Base-by-base conservation (phyloP, 2,888 invertebrate species). In the Phortica okadai region DNA sequence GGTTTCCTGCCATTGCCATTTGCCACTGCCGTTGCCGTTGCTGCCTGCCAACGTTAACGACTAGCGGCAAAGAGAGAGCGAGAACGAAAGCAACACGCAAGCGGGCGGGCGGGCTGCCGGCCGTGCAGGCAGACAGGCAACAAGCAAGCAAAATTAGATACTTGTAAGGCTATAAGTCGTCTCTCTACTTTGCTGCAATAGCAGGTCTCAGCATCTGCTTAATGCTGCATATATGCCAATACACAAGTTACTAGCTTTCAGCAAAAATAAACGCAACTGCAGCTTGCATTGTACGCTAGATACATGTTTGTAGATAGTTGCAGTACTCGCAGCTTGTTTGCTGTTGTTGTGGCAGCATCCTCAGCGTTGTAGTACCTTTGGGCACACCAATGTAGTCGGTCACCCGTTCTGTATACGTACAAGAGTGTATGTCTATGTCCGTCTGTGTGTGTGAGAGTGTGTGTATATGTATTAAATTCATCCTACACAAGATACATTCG, bases 1-100 rank as follows among this genome's bases (percentile, higher is more conserved):
- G 81, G 82, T 86, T 87, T 87, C 85, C 85, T 85, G 87, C 80
- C 50, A 50, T 10, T 45, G 33, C 10, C 21, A 54, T 16, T 58
- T 58, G n/a, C 58, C n/a, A 58, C n/a, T 58, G 58, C 58, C 16
- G 8, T 59, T 58, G 58, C 58, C 16, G 8, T 59, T 25, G 59
- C 8, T 6, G 59, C 59, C 25, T 8, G 8, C 16, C 6, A 58
- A 58, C 8, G 56, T 56, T 56, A 14, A 16, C 16, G 14, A 56
- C 56, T 56, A 16, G 56, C 11, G 56, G n/a, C 16, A 56, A 56
- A 8, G n/a, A 6, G 16, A 2, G 10, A 14, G 7, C 6, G 56
- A 54, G n/a, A 56, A 11, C 1, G n/a, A 56, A n/a, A 16, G 16
- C 56, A 56, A 16, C 6, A 56, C 14, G 16, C n/a, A 16, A 56